Percentiles rank a stretch among this genome's conserved stretches.
Evolutionary conservation across 2,113 vertebrate species (phyloP).

Genomic region (Lynx canadensis): DNA sequence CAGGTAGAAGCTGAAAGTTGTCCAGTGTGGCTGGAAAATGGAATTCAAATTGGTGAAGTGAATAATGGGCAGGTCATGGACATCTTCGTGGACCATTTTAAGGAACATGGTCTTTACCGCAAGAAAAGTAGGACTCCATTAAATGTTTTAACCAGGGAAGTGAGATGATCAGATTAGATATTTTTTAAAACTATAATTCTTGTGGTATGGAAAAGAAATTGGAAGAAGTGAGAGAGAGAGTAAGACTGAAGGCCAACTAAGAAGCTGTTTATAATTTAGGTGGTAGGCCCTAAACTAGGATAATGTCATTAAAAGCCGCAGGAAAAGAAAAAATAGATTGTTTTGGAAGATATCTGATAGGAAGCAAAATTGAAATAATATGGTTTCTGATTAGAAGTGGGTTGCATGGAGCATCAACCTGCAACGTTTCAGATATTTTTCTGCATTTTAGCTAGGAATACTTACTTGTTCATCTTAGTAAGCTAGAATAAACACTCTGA

Average conservation of each 20-base stretch:
- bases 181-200: not conserved
- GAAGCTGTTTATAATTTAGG: not conserved
- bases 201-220: conserved; percentile 2
- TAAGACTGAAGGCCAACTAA: not conserved
- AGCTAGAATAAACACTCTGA: not conserved
- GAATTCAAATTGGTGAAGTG: not conserved
- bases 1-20: not conserved
- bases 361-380: conserved; percentile 33
- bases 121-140: not conserved
- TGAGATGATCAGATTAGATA: not conserved
- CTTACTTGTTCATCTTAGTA: not conserved
- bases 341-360: conserved; percentile 25
- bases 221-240: not conserved
- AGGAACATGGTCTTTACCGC: not conserved
- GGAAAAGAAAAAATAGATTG: not conserved
- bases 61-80: not conserved
- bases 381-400: conserved; percentile 16
- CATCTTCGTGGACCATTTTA: conserved; percentile 31
- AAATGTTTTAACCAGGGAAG: not conserved
- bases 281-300: not conserved
- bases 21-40: not conserved
- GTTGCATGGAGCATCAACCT: not conserved
- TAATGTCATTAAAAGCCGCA: not conserved
- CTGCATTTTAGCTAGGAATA: not conserved
- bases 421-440: not conserved